phyloP scores from a whole-genome alignment of 2,888 invertebrate genomes.

The Athripsodes cinereus region DNA sequence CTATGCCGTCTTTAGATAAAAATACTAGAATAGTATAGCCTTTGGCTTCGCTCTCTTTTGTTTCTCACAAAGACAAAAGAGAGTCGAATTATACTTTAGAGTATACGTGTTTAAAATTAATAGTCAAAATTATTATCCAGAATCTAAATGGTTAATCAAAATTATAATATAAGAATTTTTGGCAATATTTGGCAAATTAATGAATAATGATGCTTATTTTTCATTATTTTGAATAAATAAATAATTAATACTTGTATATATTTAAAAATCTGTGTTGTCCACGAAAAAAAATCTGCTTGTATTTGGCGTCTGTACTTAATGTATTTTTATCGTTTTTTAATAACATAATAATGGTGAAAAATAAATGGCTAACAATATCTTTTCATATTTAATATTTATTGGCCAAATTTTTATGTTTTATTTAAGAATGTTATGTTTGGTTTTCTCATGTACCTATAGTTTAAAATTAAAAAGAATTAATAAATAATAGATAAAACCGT shows the following conservation, averaged over 20 bases:
- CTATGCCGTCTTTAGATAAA: conserved; percentile 27
- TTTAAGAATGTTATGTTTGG: conserved; percentile 27
- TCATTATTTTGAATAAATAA: too few relatives aligned
- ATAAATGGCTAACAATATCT: background rate
- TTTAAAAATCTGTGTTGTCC: too few relatives aligned
- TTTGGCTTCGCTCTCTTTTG: conserved; percentile 13
- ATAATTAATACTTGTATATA: background rate
- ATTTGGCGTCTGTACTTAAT: conserved; percentile 18
- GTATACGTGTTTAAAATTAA: conserved; percentile 27
- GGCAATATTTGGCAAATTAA: conserved; percentile 24
- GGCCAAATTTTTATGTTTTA: conserved; percentile 5
- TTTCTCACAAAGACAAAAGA: background rate
- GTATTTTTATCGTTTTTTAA: conserved; percentile 8
- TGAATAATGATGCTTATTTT: too few relatives aligned
- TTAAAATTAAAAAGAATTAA: conserved; percentile 18
- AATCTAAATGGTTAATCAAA: conserved; percentile 26
- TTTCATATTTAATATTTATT: too few relatives aligned
- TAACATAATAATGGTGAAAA: too few relatives aligned
- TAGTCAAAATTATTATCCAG: conserved; percentile 28
- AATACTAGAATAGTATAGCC: conserved; percentile 19
- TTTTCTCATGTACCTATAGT: conserved; percentile 27
- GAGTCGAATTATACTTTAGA: conserved; percentile 25
- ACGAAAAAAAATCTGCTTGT: background rate
- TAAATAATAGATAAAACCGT: too few relatives aligned
- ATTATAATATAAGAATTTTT: conserved; percentile 25